A percentile compares a stretch with the other conserved stretches of the same genome.
These are phyloP conservation scores for Zeugodacus cucurbitae DNA, from an alignment of 1,140 invertebrate species.

Conservation along the genomic window DNA sequence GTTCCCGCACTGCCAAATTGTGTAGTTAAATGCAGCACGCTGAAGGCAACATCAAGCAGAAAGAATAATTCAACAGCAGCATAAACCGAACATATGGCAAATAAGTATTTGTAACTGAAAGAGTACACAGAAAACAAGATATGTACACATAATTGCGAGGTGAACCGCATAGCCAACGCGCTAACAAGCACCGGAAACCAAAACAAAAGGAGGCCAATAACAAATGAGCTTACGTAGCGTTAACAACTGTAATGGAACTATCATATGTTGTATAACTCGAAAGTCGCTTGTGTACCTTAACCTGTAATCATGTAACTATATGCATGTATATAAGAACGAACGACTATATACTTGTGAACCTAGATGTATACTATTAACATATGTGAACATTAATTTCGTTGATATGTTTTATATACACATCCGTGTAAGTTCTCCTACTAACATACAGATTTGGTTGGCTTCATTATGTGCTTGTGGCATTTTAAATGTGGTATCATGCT, in stretches of 20 bases:
- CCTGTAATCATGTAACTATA: too few species aligned
- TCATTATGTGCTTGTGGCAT: not conserved
- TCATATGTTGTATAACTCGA: not conserved
- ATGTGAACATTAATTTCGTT: too few species aligned
- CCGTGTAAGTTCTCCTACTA: too few species aligned
- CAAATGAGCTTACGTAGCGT: not conserved
- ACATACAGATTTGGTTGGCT: not conserved
- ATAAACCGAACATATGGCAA: too few species aligned
- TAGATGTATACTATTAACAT: not conserved
- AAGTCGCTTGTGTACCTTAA: not conserved
- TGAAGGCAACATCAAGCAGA: too few species aligned
- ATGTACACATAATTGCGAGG: conserved; percentile 7
- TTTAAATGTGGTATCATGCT: not conserved
- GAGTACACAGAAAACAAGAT: not conserved
- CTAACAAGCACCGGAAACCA: not conserved
- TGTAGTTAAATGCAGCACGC: too few species aligned
- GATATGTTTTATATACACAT: not conserved
- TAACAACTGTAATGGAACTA: not conserved
- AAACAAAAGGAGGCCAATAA: conserved; percentile 3
- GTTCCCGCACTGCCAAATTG: too few species aligned
- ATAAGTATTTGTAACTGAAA: not conserved
- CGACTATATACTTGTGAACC: not conserved
- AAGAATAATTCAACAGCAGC: too few species aligned
- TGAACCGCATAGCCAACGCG: not conserved
- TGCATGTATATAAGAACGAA: not conserved